These are phyloP conservation scores for Periphyllus acericola DNA, from an alignment of 2,888 invertebrate species.

Conservation along the genomic window DNA sequence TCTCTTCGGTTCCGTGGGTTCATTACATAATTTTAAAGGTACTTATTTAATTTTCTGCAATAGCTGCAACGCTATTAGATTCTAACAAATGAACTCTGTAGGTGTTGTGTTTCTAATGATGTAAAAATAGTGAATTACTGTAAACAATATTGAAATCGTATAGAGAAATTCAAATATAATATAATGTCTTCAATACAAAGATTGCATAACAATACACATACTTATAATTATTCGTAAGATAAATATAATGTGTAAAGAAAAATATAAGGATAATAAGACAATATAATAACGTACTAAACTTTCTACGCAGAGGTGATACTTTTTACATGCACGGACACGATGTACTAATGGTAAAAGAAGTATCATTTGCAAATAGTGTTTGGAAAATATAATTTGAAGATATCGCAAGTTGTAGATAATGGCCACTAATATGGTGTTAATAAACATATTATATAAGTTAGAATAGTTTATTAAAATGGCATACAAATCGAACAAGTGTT, in stretches of 20 bases:
- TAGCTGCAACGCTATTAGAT: neutral
- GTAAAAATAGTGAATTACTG: neutral
- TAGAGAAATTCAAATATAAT: constrained; percentile 18
- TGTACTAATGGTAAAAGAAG: neutral
- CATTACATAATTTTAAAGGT: constrained; percentile 89
- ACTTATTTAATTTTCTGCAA: constrained; percentile 61
- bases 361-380: neutral
- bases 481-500: neutral
- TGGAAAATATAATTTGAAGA: neutral
- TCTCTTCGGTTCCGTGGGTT: constrained; percentile 87
- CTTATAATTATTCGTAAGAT: neutral
- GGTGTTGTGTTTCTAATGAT: constrained; percentile 5
- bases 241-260: constrained; percentile 17
- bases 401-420: neutral
- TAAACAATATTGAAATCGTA: neutral
- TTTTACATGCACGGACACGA: neutral
- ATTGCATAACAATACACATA: constrained; percentile 26
- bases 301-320: constrained; percentile 3
- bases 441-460: neutral
- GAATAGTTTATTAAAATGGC: neutral
- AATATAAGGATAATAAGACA: neutral
- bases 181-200: neutral
- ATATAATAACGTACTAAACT: neutral
- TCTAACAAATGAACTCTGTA: constrained; percentile 8
- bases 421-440: neutral